These are phyloP conservation scores for Regulus satrapa DNA, from an alignment of 2,113 vertebrate genomes.

Conservation along the genomic window DNA sequence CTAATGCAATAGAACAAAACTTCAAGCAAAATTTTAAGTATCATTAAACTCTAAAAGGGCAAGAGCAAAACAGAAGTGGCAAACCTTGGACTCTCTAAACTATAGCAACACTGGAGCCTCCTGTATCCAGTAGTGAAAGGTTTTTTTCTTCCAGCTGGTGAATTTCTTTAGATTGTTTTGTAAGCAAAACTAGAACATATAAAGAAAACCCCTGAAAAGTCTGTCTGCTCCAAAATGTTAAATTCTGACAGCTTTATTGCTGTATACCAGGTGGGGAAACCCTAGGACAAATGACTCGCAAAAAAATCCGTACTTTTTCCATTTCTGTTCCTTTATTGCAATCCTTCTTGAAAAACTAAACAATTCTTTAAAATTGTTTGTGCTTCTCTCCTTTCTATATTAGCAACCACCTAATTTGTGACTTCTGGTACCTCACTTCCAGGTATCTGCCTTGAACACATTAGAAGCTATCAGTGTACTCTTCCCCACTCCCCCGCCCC, in stretches of 20 bases:
- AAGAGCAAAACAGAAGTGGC: not conserved
- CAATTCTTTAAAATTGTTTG: not conserved
- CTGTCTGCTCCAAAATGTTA: not conserved
- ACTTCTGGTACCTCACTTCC: not conserved
- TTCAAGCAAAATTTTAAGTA: not conserved
- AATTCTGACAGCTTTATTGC: not conserved
- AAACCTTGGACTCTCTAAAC: not conserved
- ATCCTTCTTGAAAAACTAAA: not conserved
- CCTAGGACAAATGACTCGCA: not conserved
- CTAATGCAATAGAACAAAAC: not conserved
- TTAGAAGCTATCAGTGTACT: not conserved
- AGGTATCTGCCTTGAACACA: not conserved
- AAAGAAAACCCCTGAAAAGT: not conserved
- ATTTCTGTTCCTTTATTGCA: not conserved
- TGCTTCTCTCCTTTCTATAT: not conserved
- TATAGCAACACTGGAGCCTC: not conserved
- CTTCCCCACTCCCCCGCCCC: accelerated
- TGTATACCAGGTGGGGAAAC: not conserved
- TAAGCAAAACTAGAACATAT: not conserved
- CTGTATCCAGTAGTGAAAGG: not conserved
- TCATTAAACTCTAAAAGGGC: not conserved
- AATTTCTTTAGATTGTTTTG: not conserved
- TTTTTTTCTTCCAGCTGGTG: not conserved
- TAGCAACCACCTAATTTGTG: not conserved
- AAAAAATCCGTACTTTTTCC: not conserved